Percentiles rank a stretch among this genome's conserved stretches.
Conservation (phyloP, 37 sponge, comb jelly and placozoan species). For the Dysidea cf. avara region DNA sequence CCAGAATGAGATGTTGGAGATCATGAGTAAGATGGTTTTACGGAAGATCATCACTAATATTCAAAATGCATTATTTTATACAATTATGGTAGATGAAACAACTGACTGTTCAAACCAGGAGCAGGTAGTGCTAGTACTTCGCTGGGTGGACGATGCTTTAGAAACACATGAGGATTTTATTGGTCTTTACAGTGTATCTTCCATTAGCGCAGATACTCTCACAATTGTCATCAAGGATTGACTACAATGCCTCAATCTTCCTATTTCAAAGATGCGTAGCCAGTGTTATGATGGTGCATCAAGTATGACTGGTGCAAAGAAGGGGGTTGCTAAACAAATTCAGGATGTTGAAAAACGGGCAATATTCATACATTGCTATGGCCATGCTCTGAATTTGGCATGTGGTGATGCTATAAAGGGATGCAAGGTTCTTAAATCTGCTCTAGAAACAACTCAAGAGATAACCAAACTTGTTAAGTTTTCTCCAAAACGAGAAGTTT, state of each 20-base stretch:
- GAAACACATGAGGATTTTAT: conserved; percentile 36
- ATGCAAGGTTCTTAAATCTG: conserved; percentile 40
- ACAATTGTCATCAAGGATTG: conserved; percentile 51
- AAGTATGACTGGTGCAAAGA: conserved; percentile 61
- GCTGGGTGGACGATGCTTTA: conserved; percentile 53
- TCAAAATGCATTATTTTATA: conserved; percentile 43
- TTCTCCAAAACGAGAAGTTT: conserved; percentile 66
- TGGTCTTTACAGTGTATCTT: conserved; percentile 37
- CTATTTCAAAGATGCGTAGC: conserved; percentile 49
- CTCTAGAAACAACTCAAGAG: conserved; percentile 58
- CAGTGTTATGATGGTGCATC: conserved; percentile 77
- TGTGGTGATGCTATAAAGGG: conserved; percentile 71
- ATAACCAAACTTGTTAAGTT: conserved; percentile 66
- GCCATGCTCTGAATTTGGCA: too few species aligned
- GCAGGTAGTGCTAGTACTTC: conserved; percentile 47
- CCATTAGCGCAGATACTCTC: conserved; percentile 60
- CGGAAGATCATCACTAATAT: conserved; percentile 45
- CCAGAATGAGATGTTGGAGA: conserved; percentile 33
- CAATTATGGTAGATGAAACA: conserved; percentile 71
- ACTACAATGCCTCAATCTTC: conserved; percentile 55
- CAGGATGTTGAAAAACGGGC: conserved; percentile 53
- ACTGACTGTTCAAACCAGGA: conserved; percentile 53
- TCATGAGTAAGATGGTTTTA: conserved; percentile 63
- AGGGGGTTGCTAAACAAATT: conserved; percentile 60
- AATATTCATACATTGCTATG: conserved; percentile 77